Evolutionary conservation across 2,113 vertebrate genomes (phyloP).

Genomic region (Gila orcuttii): DNA sequence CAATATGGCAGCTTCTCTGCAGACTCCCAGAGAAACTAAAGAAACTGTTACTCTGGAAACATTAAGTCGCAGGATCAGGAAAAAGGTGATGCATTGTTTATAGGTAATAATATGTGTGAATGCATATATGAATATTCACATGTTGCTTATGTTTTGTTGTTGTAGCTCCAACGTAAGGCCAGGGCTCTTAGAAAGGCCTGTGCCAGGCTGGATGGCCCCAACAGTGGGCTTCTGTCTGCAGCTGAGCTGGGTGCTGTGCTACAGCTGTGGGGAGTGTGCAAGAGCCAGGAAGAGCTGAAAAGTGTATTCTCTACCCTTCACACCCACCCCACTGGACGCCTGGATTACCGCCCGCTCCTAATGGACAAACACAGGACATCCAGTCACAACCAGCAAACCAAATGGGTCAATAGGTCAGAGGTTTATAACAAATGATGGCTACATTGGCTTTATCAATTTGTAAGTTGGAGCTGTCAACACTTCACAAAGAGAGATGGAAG

Average conservation of each 20-base stretch:
- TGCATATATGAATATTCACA: neutral
- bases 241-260: constrained; percentile 56
- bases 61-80: constrained; percentile 46
- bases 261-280: constrained; percentile 58
- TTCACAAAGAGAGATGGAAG: neutral
- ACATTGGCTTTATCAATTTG: neutral
- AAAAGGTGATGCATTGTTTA: constrained; percentile 46
- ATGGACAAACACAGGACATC: constrained; percentile 42
- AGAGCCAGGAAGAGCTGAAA: constrained; percentile 57
- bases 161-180: constrained; percentile 48
- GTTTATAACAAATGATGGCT: constrained; percentile 4
- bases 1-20: constrained; percentile 50
- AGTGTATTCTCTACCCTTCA: constrained; percentile 59
- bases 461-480: neutral
- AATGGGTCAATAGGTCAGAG: constrained; percentile 15
- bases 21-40: neutral
- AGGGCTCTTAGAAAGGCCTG: constrained; percentile 60
- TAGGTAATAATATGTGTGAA: neutral
- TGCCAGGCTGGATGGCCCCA: constrained; percentile 53
- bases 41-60: constrained; percentile 4
- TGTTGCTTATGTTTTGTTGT: neutral
- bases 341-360: constrained; percentile 62
- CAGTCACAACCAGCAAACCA: constrained; percentile 8
- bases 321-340: constrained; percentile 56
- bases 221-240: constrained; percentile 52